Evolutionary conservation across 1,140 invertebrate species (phyloP).

Genomic region (Pissodes strobi): DNA sequence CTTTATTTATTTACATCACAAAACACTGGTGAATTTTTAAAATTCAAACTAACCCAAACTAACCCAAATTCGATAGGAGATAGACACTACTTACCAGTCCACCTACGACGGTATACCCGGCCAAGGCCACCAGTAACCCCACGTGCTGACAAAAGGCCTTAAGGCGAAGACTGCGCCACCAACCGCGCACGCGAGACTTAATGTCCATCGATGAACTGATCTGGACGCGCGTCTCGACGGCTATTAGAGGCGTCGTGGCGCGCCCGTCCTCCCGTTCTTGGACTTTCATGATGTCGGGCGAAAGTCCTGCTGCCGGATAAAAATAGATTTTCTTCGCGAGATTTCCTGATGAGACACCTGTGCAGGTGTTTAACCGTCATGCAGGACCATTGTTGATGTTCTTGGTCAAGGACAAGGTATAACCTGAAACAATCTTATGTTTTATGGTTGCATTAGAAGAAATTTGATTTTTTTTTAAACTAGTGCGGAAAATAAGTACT

Average conservation of each 20-base stretch:
- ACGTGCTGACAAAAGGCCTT: slow-evolving; percentile 70
- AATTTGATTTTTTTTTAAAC: too few relatives aligned
- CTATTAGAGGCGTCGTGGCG: slow-evolving; percentile 29
- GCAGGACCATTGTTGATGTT: too few relatives aligned
- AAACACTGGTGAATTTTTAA: too few relatives aligned
- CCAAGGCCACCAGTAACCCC: slow-evolving; percentile 70
- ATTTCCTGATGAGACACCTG: too few relatives aligned
- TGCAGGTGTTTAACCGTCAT: too few relatives aligned
- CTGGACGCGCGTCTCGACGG: slow-evolving; percentile 44
- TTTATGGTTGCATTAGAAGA: too few relatives aligned
- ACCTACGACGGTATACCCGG: slow-evolving; percentile 73
- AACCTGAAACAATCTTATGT: too few relatives aligned
- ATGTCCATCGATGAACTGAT: slow-evolving; percentile 46
- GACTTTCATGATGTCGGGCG: too few relatives aligned
- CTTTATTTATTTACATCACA: too few relatives aligned
- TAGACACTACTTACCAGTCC: slow-evolving; percentile 76
- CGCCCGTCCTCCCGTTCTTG: slow-evolving; percentile 14
- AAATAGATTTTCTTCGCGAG: slow-evolving; percentile 12
- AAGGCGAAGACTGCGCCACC: slow-evolving; percentile 60
- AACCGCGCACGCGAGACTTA: slow-evolving; percentile 47
- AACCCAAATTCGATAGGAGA: too few relatives aligned
- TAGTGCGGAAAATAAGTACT: too few relatives aligned
- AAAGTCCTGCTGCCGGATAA: background rate
- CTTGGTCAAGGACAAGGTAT: too few relatives aligned
- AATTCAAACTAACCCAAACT: background rate